These are phyloP conservation scores for Scolopax rusticola DNA, from an alignment of 2,797 vertebrate genomes.

Conservation along the genomic window DNA sequence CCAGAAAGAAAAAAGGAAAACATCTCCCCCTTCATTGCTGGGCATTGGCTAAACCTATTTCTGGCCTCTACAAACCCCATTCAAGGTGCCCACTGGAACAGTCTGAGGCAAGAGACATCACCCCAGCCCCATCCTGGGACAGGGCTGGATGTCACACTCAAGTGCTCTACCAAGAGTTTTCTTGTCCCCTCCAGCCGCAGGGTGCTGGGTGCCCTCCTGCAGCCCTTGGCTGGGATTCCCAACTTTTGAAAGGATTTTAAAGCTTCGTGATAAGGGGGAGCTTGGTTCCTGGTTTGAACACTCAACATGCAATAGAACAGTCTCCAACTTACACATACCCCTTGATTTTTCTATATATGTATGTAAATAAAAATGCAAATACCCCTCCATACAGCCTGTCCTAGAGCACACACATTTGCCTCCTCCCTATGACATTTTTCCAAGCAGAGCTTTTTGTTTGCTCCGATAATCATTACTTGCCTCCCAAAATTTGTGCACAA, in stretches of 20 bases:
- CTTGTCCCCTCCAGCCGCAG: background rate
- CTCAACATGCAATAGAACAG: background rate
- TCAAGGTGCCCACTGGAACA: accelerated
- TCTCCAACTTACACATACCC: accelerated
- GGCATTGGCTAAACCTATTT: background rate
- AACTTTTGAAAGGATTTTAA: background rate
- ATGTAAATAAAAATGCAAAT: background rate
- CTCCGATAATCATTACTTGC: background rate
- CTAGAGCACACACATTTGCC: background rate
- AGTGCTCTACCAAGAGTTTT: accelerated
- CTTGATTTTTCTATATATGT: background rate
- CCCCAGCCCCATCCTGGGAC: background rate
- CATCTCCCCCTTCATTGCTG: background rate
- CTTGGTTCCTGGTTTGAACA: background rate
- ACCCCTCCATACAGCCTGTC: background rate
- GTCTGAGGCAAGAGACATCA: accelerated
- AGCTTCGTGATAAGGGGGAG: accelerated
- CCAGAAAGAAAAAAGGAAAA: background rate
- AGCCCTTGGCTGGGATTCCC: background rate
- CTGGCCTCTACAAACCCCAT: background rate
- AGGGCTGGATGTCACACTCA: accelerated
- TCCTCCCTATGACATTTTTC: background rate
- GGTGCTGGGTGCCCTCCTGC: accelerated
- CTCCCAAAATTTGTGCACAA: background rate
- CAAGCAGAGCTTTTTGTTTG: background rate